Conservation (phyloP, 2,888 invertebrate genomes). For the Anoplius nigerrimus region DNA sequence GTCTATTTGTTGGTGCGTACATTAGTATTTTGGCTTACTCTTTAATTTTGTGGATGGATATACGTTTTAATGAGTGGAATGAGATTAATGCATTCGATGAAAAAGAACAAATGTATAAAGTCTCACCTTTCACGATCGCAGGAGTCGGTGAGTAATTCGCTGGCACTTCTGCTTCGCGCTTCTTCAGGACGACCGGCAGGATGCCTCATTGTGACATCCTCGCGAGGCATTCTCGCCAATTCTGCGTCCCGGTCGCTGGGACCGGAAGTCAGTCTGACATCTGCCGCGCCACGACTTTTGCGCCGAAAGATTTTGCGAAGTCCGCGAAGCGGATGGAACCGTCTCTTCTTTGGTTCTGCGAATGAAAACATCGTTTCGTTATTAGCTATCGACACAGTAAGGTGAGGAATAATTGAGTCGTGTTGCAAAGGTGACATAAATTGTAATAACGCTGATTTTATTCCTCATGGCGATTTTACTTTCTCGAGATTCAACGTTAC, state of each 20-base stretch:
- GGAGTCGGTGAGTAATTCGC: conserved; percentile 80
- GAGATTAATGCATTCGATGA: background rate
- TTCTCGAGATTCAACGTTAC: no score
- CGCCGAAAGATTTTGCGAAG: conserved; percentile 84
- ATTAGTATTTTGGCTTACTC: no score
- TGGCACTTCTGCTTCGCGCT: conserved; percentile 80
- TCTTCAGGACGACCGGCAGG: conserved; percentile 73
- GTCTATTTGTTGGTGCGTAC: no score
- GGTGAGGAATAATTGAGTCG: no score
- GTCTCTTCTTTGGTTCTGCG: conserved; percentile 78
- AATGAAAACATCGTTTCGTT: conserved; percentile 9
- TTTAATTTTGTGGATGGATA: no score
- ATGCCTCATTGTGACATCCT: conserved; percentile 76
- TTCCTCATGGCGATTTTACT: no score
- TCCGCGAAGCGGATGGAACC: conserved; percentile 81
- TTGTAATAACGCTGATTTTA: no score
- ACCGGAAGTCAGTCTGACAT: conserved; percentile 59
- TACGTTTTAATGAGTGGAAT: no score
- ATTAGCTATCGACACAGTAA: background rate
- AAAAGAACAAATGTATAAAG: background rate
- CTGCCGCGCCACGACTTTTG: conserved; percentile 76
- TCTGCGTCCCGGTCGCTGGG: conserved; percentile 48
- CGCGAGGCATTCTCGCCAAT: conserved; percentile 65
- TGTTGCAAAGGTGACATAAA: no score
- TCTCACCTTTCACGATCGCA: conserved; percentile 67